phyloP scores from a whole-genome alignment of 1,140 invertebrate genomes.

The Drosophila bocqueti region DNA sequence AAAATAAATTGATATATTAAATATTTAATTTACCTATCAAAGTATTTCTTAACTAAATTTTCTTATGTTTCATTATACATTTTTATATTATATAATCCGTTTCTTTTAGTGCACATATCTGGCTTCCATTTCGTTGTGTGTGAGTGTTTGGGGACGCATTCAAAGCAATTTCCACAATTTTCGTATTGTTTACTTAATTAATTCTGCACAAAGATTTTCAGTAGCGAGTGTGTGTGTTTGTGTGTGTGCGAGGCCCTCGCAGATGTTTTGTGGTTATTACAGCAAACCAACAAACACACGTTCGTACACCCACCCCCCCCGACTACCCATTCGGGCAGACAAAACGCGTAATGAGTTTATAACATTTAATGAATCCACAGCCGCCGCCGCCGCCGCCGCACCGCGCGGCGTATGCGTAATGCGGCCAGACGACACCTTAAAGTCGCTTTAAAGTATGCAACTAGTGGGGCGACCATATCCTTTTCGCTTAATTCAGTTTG shows the following conservation, averaged over 20 bases:
- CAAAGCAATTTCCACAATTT: slow-evolving; percentile 83
- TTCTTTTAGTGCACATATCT: slow-evolving; percentile 2
- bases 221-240: slow-evolving; percentile 39
- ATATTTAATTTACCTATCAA: neutral
- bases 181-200: slow-evolving; percentile 83
- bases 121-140: slow-evolving; percentile 27
- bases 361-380: slow-evolving; percentile 72
- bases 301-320: neutral
- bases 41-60: neutral
- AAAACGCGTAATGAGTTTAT: slow-evolving; percentile 75
- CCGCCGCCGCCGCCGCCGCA: slow-evolving; percentile 29
- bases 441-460: slow-evolving; percentile 54
- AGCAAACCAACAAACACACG: slow-evolving; percentile 55
- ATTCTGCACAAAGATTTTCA: slow-evolving; percentile 81
- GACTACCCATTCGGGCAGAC: slow-evolving; percentile 42
- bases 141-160: slow-evolving; percentile 72
- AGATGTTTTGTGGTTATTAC: slow-evolving; percentile 77
- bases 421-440: slow-evolving; percentile 18
- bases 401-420: slow-evolving; percentile 59
- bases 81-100: neutral
- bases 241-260: slow-evolving; percentile 30
- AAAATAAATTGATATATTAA: neutral
- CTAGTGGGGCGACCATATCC: slow-evolving; percentile 19
- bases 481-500: neutral
- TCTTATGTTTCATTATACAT: neutral